Evolutionary conservation across 2,888 invertebrate genomes (phyloP).

Genomic region (Ectobius pallidus): DNA sequence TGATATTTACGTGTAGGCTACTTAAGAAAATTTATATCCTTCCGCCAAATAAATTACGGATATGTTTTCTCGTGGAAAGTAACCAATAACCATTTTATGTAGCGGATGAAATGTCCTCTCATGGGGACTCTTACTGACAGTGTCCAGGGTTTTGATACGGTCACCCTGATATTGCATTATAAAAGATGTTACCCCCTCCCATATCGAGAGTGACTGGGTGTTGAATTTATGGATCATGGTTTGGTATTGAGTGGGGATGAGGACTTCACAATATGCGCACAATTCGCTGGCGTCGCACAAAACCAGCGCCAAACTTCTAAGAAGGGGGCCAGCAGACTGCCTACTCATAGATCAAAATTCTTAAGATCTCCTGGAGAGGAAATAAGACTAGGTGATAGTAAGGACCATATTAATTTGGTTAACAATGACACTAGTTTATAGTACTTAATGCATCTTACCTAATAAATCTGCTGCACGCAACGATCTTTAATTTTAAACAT

Average conservation of each 20-base stretch:
- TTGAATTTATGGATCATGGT: slow-evolving; percentile 20
- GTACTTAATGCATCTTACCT: background rate
- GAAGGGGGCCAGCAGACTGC: background rate
- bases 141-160: background rate
- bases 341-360: background rate
- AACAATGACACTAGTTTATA: background rate
- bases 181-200: background rate
- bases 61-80: background rate
- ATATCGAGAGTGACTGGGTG: slow-evolving; percentile 2
- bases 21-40: background rate
- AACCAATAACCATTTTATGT: background rate
- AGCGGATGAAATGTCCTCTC: background rate
- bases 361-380: background rate
- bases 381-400: background rate
- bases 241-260: slow-evolving; percentile 17
- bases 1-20: background rate
- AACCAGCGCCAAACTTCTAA: slow-evolving; percentile 12
- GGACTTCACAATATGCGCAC: slow-evolving; percentile 6
- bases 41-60: background rate
- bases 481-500: background rate
- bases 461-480: background rate
- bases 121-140: background rate
- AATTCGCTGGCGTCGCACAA: slow-evolving; percentile 13
- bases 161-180: background rate
- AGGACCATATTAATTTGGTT: background rate